Conservation (phyloP, 1,140 invertebrate species). For the Seison nebaliae region DNA sequence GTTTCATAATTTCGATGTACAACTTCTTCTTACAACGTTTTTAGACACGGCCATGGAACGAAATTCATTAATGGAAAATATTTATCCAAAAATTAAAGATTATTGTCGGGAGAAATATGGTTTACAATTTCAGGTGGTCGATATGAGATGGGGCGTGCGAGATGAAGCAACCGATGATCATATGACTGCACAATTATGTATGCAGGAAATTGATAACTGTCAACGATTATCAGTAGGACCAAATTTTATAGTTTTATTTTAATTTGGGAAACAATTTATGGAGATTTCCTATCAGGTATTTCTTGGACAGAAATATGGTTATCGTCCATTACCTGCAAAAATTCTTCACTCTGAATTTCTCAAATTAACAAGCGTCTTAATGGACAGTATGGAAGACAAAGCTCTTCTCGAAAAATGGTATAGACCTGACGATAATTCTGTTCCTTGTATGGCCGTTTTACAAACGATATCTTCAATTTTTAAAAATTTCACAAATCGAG, state of each 20-base stretch:
- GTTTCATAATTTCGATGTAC: neutral
- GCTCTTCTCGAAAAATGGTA: constrained; percentile 72
- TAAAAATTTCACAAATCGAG: constrained; percentile 87
- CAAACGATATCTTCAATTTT: constrained; percentile 87
- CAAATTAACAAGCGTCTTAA: constrained; percentile 52
- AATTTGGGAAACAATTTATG: constrained; percentile 9
- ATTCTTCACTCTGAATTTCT: constrained; percentile 48
- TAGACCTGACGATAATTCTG: constrained; percentile 74
- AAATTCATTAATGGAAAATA: constrained; percentile 89
- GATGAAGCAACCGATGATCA: constrained; percentile 94
- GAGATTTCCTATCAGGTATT: constrained; percentile 40
- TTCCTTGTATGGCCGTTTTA: constrained; percentile 57
- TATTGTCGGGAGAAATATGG: constrained; percentile 44
- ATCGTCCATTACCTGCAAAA: constrained; percentile 76
- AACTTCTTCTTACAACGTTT: constrained; percentile 15
- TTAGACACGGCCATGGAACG: constrained; percentile 82
- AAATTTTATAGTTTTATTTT: constrained; percentile 50
- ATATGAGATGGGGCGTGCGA: constrained; percentile 73
- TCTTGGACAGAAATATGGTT: constrained; percentile 87
- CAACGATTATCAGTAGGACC: constrained; percentile 84
- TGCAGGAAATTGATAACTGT: constrained; percentile 89
- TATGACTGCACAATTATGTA: constrained; percentile 88
- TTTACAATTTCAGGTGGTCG: constrained; percentile 48
- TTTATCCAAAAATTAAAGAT: constrained; percentile 81
- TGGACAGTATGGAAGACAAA: constrained; percentile 42